These are phyloP conservation scores for Oikopleura albicans DNA, from an alignment of 23 tunicate genomes.

Conservation along the genomic window DNA sequence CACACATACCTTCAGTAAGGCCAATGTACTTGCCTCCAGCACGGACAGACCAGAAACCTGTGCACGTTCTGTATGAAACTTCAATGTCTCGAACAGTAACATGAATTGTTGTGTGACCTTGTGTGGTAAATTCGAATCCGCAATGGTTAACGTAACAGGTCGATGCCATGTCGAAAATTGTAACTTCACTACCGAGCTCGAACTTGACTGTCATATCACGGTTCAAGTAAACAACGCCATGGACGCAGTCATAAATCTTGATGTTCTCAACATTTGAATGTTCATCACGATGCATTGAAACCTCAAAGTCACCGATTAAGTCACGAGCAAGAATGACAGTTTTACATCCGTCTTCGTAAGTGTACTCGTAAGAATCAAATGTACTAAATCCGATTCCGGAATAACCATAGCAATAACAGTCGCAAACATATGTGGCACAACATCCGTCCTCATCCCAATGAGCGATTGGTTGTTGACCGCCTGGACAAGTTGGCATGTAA, in stretches of 20 bases:
- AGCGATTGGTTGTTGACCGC: constrained; percentile 26
- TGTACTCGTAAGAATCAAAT: neutral
- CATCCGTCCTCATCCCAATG: constrained; percentile 44
- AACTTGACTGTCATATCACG: neutral
- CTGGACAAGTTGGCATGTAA: constrained; percentile 24
- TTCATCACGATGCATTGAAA: neutral
- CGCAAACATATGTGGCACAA: constrained; percentile 54
- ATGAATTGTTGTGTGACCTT: neutral
- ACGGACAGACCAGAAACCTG: constrained; percentile 39
- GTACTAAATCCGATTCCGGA: neutral
- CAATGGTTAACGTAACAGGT: neutral
- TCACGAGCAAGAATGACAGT: neutral
- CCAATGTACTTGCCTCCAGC: constrained; percentile 36
- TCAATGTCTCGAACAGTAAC: neutral
- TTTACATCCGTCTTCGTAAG: neutral
- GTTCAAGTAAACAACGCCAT: neutral
- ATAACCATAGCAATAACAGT: constrained; percentile 35
- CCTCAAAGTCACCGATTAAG: neutral
- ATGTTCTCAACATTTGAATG: neutral
- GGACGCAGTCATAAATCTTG: neutral
- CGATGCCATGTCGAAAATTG: neutral
- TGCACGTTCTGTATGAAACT: neutral
- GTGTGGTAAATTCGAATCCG: neutral
- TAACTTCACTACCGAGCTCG: neutral
- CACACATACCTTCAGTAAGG: constrained; percentile 49